Conservation (phyloP, 2,797 vertebrate genomes). For the Aselliscus stoliczkanus region DNA sequence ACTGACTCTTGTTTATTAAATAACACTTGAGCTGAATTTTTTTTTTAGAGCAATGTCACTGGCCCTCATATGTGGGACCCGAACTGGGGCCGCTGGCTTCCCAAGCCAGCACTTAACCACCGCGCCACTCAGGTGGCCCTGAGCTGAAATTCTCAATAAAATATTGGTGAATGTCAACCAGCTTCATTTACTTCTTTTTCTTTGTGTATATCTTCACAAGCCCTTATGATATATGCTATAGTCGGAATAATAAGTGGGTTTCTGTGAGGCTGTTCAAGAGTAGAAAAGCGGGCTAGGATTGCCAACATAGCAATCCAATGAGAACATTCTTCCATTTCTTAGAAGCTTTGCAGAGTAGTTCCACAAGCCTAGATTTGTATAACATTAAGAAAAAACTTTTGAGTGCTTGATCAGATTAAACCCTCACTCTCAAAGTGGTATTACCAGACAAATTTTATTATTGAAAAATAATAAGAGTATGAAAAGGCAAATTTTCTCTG, state of each 20-base stretch:
- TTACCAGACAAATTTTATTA: not conserved
- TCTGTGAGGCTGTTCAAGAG: not conserved
- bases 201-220: not conserved
- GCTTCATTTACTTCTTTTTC: conserved; percentile 1
- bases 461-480: not conserved
- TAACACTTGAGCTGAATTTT: too few relatives aligned
- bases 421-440: not conserved
- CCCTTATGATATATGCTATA: not conserved
- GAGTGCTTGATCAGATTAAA: not conserved
- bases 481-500: not conserved
- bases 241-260: not conserved
- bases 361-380: not conserved
- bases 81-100: too few relatives aligned
- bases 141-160: conserved; percentile 6
- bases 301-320: not conserved
- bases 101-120: too few relatives aligned
- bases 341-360: not conserved
- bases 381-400: not conserved
- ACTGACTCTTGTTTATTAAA: conserved; percentile 7
- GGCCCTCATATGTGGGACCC: too few relatives aligned
- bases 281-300: not conserved
- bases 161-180: not conserved
- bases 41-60: too few relatives aligned
- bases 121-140: too few relatives aligned
- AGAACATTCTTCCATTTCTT: not conserved